These are phyloP conservation scores for Andinoacara biseriatus DNA, from an alignment of 2,113 vertebrate species.

Conservation along the genomic window DNA sequence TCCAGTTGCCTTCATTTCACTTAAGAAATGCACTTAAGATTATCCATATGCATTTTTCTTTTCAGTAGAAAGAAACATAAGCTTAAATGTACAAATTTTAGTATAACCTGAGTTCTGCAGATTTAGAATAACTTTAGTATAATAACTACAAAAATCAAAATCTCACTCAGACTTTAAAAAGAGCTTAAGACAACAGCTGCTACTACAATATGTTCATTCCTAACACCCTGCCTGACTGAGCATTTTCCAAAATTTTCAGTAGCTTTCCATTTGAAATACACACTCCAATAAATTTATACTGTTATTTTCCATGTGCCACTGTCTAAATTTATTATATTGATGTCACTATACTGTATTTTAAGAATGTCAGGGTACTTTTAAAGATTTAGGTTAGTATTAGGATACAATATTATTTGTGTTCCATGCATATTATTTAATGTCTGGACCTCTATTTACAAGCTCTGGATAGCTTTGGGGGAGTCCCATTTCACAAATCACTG, in stretches of 20 bases:
- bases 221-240: neutral
- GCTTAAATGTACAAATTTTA: neutral
- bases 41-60: no score
- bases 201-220: neutral
- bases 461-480: neutral
- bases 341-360: neutral
- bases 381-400: neutral
- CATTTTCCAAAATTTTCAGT: neutral
- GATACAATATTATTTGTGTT: neutral
- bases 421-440: neutral
- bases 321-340: neutral
- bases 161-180: neutral
- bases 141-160: neutral
- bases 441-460: neutral
- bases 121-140: neutral
- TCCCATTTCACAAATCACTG: neutral
- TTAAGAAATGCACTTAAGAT: no score
- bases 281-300: neutral
- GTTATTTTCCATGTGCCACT: neutral
- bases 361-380: neutral
- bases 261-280: neutral
- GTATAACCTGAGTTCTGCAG: neutral
- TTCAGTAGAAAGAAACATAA: no score
- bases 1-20: no score
- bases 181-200: neutral